A percentile compares a stretch with the other conserved stretches of the same genome.
Conservation (phyloP, 2,888 invertebrate genomes). For the Himalopsyche tibetana region DNA sequence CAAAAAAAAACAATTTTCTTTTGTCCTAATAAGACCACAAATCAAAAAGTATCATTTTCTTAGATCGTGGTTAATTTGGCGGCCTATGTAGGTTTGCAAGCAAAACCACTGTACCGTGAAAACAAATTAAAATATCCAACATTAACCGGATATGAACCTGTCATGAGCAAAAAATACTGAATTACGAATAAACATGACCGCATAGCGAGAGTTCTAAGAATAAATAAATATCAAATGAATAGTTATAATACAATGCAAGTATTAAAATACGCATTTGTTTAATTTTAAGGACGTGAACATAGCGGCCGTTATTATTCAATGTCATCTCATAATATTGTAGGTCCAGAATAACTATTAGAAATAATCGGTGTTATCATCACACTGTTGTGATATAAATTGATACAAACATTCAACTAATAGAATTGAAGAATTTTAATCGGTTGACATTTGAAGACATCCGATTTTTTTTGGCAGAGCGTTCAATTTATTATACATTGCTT, state of each 20-base stretch:
- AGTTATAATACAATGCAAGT: background rate
- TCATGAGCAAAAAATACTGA: conserved; percentile 10
- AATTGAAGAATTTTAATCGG: too few relatives aligned
- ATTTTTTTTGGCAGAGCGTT: too few relatives aligned
- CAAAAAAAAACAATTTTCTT: too few relatives aligned
- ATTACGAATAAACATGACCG: background rate
- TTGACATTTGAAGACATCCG: too few relatives aligned
- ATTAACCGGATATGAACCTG: conserved; percentile 25
- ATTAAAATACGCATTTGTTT: background rate
- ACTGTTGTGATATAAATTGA: too few relatives aligned
- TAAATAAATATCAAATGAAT: background rate
- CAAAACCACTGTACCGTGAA: conserved; percentile 3
- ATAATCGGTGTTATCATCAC: too few relatives aligned
- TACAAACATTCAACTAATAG: too few relatives aligned
- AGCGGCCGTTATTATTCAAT: background rate
- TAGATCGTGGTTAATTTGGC: background rate
- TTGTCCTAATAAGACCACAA: background rate
- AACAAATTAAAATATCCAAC: conserved; percentile 11
- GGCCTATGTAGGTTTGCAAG: background rate
- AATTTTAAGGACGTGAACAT: background rate
- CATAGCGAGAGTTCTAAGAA: background rate
- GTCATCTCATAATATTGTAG: too few relatives aligned
- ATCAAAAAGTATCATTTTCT: background rate
- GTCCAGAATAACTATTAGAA: too few relatives aligned
- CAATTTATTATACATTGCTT: background rate